Percentiles rank a stretch among this genome's conserved stretches.
These are phyloP conservation scores for Chymomyza fuscimana DNA, from an alignment of 2,888 invertebrate genomes.

Conservation along the genomic window DNA sequence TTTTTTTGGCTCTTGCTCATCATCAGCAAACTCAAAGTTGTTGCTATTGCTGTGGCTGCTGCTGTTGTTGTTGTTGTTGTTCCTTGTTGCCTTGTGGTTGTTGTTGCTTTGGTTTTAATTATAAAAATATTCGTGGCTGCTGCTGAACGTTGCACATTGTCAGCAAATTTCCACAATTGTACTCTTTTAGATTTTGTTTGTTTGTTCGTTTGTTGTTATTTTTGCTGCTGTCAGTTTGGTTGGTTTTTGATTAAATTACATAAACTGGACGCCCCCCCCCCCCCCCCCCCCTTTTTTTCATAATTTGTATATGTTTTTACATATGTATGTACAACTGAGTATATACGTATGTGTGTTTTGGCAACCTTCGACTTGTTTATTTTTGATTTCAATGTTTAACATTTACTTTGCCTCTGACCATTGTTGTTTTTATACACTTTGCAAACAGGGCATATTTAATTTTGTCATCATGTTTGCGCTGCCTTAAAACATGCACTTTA, in stretches of 20 bases:
- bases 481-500: too few species aligned
- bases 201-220: constrained; percentile 25
- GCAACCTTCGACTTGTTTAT: constrained; percentile 46
- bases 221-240: constrained; percentile 21
- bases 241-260: constrained; percentile 10
- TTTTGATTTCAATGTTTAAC: constrained; percentile 61
- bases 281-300: neutral
- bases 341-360: neutral
- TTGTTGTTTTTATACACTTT: neutral
- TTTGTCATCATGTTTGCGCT: neutral
- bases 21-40: constrained; percentile 23
- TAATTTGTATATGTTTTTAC: constrained; percentile 7
- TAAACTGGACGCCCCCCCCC: neutral
- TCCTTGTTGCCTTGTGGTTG: too few species aligned
- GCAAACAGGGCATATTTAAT: neutral
- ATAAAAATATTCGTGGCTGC: constrained; percentile 35
- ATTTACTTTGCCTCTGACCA: constrained; percentile 36
- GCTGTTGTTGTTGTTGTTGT: too few species aligned
- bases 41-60: constrained; percentile 6
- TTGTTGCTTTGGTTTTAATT: constrained; percentile 43
- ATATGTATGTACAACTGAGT: neutral
- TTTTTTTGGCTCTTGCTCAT: constrained; percentile 26
- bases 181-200: constrained; percentile 16
- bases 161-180: constrained; percentile 58
- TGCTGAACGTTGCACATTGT: constrained; percentile 30